Conservation (phyloP, 2,113 vertebrate species). For the Conger conger region DNA sequence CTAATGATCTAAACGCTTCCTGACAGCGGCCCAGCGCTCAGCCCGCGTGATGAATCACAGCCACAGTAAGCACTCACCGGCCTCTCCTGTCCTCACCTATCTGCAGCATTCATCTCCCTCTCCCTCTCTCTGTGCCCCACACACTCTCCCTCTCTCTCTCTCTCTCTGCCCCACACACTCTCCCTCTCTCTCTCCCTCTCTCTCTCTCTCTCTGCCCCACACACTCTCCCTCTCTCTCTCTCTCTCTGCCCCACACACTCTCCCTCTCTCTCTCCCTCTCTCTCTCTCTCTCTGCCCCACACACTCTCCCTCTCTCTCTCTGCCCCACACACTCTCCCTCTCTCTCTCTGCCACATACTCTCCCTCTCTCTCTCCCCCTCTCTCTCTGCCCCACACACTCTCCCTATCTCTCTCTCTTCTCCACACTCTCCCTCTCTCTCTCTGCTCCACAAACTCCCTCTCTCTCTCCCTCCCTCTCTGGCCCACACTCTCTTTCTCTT, state of each 20-base stretch:
- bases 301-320: slow-evolving; percentile 6
- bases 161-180: neutral
- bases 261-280: neutral
- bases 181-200: neutral
- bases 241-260: neutral
- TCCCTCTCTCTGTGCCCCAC: neutral
- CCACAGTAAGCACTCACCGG: no score
- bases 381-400: neutral
- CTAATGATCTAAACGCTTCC: slow-evolving; percentile 55
- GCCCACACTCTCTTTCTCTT: neutral
- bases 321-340: neutral
- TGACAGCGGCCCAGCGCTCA: slow-evolving; percentile 49
- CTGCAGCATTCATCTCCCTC: neutral
- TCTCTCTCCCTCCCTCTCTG: neutral
- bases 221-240: neutral
- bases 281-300: neutral
- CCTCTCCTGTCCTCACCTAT: neutral
- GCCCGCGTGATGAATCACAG: slow-evolving; percentile 54
- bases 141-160: neutral
- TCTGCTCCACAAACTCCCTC: neutral
- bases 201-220: neutral
- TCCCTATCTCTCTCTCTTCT: neutral
- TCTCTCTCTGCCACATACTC: neutral
- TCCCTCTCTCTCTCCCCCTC: neutral
- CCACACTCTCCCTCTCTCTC: slow-evolving; percentile 1